Percentiles rank a stretch among this genome's conserved stretches.
Evolutionary conservation across 2,888 invertebrate species (phyloP).

Genomic region (Drosophila multiciliata): DNA sequence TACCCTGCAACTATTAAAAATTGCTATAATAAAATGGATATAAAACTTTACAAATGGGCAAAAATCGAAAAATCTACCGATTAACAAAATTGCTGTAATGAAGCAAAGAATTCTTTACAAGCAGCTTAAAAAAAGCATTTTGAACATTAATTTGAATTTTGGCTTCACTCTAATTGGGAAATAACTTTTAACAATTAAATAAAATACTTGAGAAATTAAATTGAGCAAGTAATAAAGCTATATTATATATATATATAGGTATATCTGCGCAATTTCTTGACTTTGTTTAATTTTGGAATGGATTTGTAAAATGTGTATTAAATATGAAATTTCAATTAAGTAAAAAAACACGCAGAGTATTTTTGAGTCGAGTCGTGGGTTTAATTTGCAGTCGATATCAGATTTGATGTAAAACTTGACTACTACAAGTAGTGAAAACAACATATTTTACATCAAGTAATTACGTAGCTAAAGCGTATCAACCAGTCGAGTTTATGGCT

Average conservation of each 20-base stretch:
- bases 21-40: background rate
- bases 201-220: background rate
- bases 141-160: background rate
- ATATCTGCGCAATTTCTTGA: background rate
- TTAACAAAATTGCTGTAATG: background rate
- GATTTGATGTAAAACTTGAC: background rate
- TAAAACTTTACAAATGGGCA: background rate
- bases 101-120: background rate
- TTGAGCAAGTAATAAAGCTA: background rate
- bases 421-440: background rate
- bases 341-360: background rate
- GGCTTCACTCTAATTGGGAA: background rate
- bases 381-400: background rate
- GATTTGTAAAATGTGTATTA: background rate
- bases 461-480: background rate
- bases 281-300: background rate
- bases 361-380: background rate
- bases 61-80: background rate
- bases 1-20: slow-evolving; percentile 15
- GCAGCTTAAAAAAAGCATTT: background rate
- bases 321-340: background rate
- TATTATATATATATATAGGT: background rate
- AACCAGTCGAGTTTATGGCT: slow-evolving; percentile 2
- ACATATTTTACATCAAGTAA: background rate
- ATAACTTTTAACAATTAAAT: background rate